These are phyloP conservation scores for Pachyuromys duprasi DNA, from an alignment of 2,797 vertebrate genomes.

Conservation along the genomic window DNA sequence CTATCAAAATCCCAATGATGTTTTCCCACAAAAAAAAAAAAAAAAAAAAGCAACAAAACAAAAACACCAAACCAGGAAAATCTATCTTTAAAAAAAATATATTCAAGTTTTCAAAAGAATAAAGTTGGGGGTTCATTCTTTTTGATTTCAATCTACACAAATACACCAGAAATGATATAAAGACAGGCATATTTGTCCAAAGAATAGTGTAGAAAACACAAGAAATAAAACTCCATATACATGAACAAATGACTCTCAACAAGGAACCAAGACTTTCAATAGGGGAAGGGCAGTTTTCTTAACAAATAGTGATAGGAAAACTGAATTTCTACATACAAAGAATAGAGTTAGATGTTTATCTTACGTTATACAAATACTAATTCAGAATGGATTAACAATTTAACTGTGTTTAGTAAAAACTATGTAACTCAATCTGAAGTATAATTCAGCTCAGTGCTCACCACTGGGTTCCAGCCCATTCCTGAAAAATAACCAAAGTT, in stretches of 20 bases:
- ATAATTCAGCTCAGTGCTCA: neutral
- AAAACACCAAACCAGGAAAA: neutral
- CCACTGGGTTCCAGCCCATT: neutral
- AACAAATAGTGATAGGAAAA: constrained; percentile 13
- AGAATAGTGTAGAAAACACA: neutral
- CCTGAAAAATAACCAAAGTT: neutral
- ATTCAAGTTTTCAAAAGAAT: neutral
- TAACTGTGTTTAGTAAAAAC: neutral
- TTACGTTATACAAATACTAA: neutral
- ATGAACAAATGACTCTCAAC: constrained; percentile 9
- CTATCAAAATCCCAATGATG: constrained; percentile 19
- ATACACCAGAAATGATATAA: constrained; percentile 19
- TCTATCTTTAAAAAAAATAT: neutral
- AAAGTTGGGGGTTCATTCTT: neutral
- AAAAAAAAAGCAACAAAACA: neutral
- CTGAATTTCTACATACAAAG: neutral
- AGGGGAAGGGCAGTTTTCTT: neutral
- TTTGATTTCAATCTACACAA: neutral
- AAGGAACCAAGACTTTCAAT: neutral
- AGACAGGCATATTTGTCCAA: neutral
- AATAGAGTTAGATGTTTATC: neutral
- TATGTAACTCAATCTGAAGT: neutral
- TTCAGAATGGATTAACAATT: neutral
- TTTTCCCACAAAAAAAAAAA: neutral
- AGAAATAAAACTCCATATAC: neutral